phyloP scores from a whole-genome alignment of 1,140 invertebrate species.

The Trialeurodes vaporariorum region DNA sequence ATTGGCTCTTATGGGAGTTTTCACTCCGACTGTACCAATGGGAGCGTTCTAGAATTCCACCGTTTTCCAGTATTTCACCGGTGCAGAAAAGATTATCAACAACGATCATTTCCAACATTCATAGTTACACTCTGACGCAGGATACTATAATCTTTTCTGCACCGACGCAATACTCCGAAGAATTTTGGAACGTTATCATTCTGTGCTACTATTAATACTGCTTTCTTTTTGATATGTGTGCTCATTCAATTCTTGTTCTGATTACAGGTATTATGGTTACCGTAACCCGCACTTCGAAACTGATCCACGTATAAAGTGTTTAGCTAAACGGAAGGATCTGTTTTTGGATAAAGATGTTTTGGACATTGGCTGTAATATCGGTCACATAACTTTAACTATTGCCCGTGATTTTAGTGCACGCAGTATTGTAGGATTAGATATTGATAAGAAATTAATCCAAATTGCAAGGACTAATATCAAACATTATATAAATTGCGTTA shows the following conservation, averaged over 20 bases:
- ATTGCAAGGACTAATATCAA: conserved; percentile 67
- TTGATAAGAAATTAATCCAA: conserved; percentile 74
- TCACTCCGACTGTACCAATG: too few species aligned
- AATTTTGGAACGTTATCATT: too few species aligned
- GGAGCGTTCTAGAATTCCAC: too few species aligned
- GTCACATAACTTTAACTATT: conserved; percentile 78
- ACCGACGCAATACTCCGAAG: too few species aligned
- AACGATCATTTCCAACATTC: too few species aligned
- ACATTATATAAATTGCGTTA: conserved; percentile 51
- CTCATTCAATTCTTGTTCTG: background rate
- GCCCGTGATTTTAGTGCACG: conserved; percentile 73
- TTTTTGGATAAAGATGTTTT: conserved; percentile 85
- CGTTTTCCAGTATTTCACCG: too few species aligned
- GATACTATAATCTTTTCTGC: too few species aligned
- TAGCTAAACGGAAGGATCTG: conserved; percentile 64
- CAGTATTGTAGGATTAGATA: conserved; percentile 87
- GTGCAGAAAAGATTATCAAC: too few species aligned
- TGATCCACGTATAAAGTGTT: conserved; percentile 69
- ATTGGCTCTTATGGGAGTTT: too few species aligned
- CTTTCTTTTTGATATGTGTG: too few species aligned
- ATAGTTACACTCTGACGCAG: too few species aligned
- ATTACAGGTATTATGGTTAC: conserved; percentile 81
- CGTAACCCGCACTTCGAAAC: conserved; percentile 65
- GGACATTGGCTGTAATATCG: conserved; percentile 96
- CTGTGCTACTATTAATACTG: too few species aligned